These are phyloP conservation scores for Trypoxylus dichotomus DNA, from an alignment of 1,140 invertebrate genomes.

Conservation along the genomic window DNA sequence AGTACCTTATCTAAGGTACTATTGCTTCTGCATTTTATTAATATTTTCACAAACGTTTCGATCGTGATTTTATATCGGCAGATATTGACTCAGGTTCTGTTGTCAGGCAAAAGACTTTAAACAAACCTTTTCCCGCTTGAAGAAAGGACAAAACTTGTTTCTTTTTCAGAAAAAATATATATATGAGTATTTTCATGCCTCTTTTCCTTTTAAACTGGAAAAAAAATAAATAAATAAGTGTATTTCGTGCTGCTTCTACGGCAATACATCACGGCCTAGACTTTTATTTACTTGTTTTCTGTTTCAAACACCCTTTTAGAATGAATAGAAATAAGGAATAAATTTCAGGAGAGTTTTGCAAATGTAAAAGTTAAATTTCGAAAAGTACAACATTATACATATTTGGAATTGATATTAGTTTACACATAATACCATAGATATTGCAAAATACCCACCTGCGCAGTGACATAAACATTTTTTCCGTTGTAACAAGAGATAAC, in stretches of 20 bases:
- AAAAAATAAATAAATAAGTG: background rate
- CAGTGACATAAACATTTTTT: background rate
- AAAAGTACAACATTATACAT: too few species aligned
- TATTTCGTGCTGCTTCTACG: background rate
- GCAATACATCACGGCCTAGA: background rate
- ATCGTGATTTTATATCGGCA: too few species aligned
- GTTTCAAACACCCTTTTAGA: background rate
- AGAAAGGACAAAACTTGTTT: too few species aligned
- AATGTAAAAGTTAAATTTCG: conserved; percentile 23
- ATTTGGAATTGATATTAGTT: background rate
- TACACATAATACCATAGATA: background rate
- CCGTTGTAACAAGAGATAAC: background rate
- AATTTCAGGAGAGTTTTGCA: background rate
- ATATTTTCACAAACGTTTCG: background rate
- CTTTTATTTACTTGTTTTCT: conserved; percentile 29
- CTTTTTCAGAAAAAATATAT: too few species aligned
- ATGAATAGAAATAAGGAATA: background rate
- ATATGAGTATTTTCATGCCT: background rate
- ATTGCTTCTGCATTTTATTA: background rate
- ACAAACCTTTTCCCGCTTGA: too few species aligned
- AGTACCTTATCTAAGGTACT: background rate
- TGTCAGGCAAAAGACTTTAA: too few species aligned
- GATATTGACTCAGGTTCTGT: too few species aligned
- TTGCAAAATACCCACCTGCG: background rate
- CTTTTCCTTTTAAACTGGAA: background rate